A percentile compares a stretch with the other conserved stretches of the same genome.
These are phyloP conservation scores for Dendrolimus punctatus DNA, from an alignment of 1,140 invertebrate genomes.

Conservation along the genomic window DNA sequence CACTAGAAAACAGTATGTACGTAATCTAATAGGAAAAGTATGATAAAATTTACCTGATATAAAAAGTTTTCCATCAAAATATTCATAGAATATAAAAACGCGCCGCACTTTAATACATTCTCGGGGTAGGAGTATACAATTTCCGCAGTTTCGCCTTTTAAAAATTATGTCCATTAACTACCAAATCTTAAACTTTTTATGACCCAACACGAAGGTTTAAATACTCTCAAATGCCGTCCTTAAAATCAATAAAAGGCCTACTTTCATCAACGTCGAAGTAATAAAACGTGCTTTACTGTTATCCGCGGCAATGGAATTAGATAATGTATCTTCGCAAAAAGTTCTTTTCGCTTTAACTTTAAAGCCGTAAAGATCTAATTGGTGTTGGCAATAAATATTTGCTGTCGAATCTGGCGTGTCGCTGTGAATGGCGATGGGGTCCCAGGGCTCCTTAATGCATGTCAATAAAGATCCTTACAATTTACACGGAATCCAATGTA, in stretches of 20 bases:
- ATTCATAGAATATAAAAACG: conserved; percentile 8
- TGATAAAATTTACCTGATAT: background rate
- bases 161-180: conserved; percentile 32
- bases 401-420: conserved; percentile 25
- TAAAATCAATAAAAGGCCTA: conserved; percentile 66
- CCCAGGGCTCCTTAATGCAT: conserved; percentile 38
- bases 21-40: too few species aligned
- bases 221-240: conserved; percentile 55
- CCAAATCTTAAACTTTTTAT: conserved; percentile 40
- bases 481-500: conserved; percentile 21
- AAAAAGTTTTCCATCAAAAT: conserved; percentile 5
- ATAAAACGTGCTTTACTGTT: conserved; percentile 64
- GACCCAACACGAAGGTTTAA: conserved; percentile 45
- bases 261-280: conserved; percentile 55
- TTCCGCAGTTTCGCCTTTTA: conserved; percentile 19
- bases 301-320: conserved; percentile 54
- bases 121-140: conserved; percentile 5
- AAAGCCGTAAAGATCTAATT: conserved; percentile 47
- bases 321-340: conserved; percentile 54
- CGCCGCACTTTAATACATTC: conserved; percentile 7
- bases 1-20: too few species aligned
- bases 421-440: conserved; percentile 40
- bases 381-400: conserved; percentile 46
- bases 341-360: conserved; percentile 30
- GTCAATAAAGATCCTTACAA: conserved; percentile 37